Evolutionary conservation across 2,797 vertebrate species (phyloP), one percentile per base, ranked within the genome.

Genomic region (Acipenser oxyrinchus): DNA sequence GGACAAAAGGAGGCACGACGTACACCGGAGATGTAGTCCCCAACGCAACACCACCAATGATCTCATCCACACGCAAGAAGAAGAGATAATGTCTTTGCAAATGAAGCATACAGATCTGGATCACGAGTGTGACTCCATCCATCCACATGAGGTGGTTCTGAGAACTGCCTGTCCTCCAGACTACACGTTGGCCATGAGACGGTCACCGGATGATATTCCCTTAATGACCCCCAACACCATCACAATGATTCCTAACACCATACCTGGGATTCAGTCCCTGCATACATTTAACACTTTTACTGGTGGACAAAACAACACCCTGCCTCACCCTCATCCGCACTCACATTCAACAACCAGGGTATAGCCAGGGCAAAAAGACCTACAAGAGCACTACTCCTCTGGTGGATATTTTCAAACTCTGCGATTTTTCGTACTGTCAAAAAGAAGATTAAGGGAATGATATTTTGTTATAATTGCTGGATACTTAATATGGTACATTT

Each of bases 261-360:
- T 99, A 92, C 92, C 93, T 76, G 93, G 94, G 78, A 93, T 98
- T 74, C 91, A 93, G 18, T 92, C 96, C 73, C 88, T 98, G 82
- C 97, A 99, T 86, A 90, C 94, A 77, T 98, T 98, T 89, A 97
- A 96, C 76, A 94, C 94, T 74, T 98, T 93, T 83, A 93, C 91
- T 0, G 90, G 90, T 74, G 93, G 95, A 91, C 97, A 99, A 86
- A 99, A 97, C 83, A 98, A 95, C 84, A 98, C 94, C 74, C 90
- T 99, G 86, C 96, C 96, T 74, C 96, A 95, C 72, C 90, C 93
- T 7, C 92, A 93, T 61, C 89, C 94, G 51, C 96, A 97, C 76
- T 96, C 96, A 87, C 96, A 98, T 89, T 99, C 97, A 86, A 98
- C 97, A 87, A 99, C 96, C 87, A 93, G 97, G 90, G 97, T 98